Conservation (phyloP, 2,888 invertebrate genomes). For the Microctonus hyperodae region DNA sequence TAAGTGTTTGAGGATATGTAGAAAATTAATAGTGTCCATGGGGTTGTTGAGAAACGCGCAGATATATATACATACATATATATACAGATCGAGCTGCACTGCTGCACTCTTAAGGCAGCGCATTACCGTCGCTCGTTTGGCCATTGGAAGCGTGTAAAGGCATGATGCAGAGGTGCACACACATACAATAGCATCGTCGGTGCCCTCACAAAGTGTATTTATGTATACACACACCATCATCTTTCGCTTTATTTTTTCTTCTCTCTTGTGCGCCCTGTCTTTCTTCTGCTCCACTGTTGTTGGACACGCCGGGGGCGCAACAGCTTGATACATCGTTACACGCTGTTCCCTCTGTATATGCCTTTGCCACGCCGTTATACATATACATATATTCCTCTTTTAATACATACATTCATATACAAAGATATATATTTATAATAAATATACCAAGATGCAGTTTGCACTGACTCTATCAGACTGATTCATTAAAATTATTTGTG, state of each 20-base stretch:
- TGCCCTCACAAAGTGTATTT: conserved; percentile 54
- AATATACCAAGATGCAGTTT: conserved; percentile 1
- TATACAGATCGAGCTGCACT: too few relatives aligned
- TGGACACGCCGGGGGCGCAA: conserved; percentile 63
- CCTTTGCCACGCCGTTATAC: conserved; percentile 38
- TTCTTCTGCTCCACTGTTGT: conserved; percentile 53
- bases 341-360: conserved; percentile 56
- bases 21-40: conserved; percentile 62
- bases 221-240: background rate
- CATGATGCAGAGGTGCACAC: conserved; percentile 55
- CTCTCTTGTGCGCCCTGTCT: background rate
- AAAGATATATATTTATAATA: background rate
- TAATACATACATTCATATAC: conserved; percentile 6
- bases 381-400: conserved; percentile 18
- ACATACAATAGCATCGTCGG: conserved; percentile 46
- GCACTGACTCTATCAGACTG: background rate
- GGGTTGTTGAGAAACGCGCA: conserved; percentile 53
- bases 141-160: conserved; percentile 59
- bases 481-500: conserved; percentile 22
- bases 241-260: background rate
- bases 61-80: background rate
- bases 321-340: conserved; percentile 64
- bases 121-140: conserved; percentile 61
- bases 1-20: conserved; percentile 45
- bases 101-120: conserved; percentile 41